These are phyloP conservation scores for Tyto alba DNA, from an alignment of 2,113 vertebrate species.

Conservation along the genomic window DNA sequence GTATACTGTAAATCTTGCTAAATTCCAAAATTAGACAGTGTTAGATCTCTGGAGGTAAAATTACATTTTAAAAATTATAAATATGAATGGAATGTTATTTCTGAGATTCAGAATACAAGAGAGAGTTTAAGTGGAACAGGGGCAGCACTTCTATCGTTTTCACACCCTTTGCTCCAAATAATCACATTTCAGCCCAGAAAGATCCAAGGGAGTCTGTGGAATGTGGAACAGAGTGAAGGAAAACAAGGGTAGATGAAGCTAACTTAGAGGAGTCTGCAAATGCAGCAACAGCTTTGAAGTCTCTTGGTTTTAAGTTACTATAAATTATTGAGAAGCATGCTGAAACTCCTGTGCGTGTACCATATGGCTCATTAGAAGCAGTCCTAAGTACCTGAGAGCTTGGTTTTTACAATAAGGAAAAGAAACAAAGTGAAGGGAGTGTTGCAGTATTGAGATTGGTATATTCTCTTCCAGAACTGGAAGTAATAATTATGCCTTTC, in stretches of 20 bases:
- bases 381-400: not conserved
- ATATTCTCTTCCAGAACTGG: not conserved
- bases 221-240: not conserved
- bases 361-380: not conserved
- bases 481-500: not conserved
- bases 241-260: not conserved
- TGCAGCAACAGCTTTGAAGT: slow-evolving; percentile 26
- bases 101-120: not conserved
- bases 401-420: not conserved
- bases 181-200: not conserved
- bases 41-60: not conserved
- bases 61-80: not conserved
- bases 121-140: not conserved
- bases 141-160: not conserved
- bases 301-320: not conserved
- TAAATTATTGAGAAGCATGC: slow-evolving; percentile 29
- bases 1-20: not conserved
- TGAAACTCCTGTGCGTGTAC: not conserved
- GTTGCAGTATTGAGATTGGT: not conserved
- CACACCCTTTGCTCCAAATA: not conserved
- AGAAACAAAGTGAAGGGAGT: not conserved
- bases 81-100: not conserved
- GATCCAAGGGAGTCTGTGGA: not conserved
- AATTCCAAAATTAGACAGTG: not conserved
- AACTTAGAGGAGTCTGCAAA: not conserved